phyloP scores from a whole-genome alignment of 1,140 invertebrate species.

The Manduca sexta region DNA sequence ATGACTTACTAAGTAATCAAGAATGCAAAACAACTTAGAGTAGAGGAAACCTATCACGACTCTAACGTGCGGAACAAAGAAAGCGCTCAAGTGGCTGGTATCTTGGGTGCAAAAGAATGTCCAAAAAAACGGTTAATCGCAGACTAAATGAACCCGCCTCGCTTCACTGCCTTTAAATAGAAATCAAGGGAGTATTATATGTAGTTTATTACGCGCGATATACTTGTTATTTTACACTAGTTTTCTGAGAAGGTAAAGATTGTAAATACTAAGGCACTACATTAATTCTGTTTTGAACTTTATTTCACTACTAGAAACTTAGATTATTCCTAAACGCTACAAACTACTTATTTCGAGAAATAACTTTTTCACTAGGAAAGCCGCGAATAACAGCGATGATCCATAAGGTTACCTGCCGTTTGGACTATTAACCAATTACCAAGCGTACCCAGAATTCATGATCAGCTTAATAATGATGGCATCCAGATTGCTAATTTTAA shows the following conservation, averaged over 20 bases:
- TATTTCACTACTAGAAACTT: too few relatives aligned
- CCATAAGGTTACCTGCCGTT: too few relatives aligned
- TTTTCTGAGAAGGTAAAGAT: too few relatives aligned
- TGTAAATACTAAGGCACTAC: too few relatives aligned
- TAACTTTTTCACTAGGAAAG: too few relatives aligned
- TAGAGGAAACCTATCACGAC: constrained; percentile 22
- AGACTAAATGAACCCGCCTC: constrained; percentile 25
- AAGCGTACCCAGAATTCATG: too few relatives aligned
- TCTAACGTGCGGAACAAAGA: constrained; percentile 38
- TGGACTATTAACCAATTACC: constrained; percentile 42
- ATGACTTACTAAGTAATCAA: constrained; percentile 1
- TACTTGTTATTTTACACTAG: too few relatives aligned
- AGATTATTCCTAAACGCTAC: too few relatives aligned
- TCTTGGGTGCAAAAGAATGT: constrained; percentile 32
- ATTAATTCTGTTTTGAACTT: too few relatives aligned
- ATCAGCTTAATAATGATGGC: not conserved
- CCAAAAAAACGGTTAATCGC: constrained; percentile 53
- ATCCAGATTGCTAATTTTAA: constrained; percentile 11
- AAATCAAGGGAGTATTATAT: constrained; percentile 22
- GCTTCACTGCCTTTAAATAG: constrained; percentile 45
- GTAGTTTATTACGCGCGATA: constrained; percentile 24
- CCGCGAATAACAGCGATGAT: too few relatives aligned
- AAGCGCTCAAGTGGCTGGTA: constrained; percentile 23
- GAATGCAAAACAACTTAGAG: constrained; percentile 36
- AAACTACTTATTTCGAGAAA: too few relatives aligned